Conservation (phyloP, 2,113 vertebrate genomes). For the Ptychochromis oligacanthus region DNA sequence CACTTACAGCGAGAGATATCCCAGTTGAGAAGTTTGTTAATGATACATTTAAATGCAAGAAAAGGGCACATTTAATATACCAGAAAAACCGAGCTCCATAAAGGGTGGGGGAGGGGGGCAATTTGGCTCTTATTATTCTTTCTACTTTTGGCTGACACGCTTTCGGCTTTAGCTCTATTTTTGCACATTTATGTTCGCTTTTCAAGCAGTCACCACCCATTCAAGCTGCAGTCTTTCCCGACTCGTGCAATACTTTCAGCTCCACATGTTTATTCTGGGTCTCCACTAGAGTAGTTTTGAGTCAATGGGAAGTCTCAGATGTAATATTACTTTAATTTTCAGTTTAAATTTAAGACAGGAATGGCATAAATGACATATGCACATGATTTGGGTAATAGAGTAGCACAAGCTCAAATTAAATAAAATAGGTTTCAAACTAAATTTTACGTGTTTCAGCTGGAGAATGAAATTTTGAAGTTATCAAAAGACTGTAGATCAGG, state of each 20-base stretch:
- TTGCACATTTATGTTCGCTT: background rate
- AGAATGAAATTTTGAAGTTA: background rate
- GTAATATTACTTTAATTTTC: background rate
- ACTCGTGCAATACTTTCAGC: background rate
- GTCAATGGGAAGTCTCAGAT: background rate
- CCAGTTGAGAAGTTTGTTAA: background rate
- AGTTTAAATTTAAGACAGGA: background rate
- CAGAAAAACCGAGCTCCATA: background rate
- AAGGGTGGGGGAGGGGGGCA: too few species aligned
- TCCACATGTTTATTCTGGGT: background rate
- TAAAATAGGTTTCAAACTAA: too few species aligned
- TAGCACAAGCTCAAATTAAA: too few species aligned
- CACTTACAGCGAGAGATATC: background rate
- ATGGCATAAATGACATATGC: background rate
- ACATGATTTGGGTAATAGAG: too few species aligned
- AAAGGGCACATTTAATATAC: background rate
- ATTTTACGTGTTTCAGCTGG: too few species aligned
- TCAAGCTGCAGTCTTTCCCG: background rate
- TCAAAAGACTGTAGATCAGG: background rate
- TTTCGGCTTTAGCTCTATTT: background rate
- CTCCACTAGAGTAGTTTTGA: background rate
- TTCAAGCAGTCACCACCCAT: too few species aligned
- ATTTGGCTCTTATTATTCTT: background rate
- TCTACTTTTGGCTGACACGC: background rate
- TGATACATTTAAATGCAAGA: background rate